Evolutionary conservation across 2,888 invertebrate species (phyloP).

Genomic region (Amblyjoppa proteus): DNA sequence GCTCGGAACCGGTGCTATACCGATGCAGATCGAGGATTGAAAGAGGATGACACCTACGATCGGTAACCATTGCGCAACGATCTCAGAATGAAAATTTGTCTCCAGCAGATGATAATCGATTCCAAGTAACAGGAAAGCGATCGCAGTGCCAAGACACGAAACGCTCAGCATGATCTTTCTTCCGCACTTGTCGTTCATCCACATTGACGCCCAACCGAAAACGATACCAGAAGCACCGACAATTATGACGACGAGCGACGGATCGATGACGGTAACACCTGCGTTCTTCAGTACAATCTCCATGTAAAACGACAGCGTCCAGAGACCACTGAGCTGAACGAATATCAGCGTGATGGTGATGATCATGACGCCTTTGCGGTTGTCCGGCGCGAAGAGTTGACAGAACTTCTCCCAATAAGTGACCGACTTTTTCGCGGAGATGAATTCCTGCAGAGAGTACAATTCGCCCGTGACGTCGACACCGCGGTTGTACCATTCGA

Average conservation of each 20-base stretch:
- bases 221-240: slow-evolving; percentile 66
- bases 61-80: slow-evolving; percentile 74
- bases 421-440: slow-evolving; percentile 54
- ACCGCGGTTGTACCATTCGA: slow-evolving; percentile 75
- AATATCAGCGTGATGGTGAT: slow-evolving; percentile 73
- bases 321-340: slow-evolving; percentile 76
- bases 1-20: slow-evolving; percentile 75
- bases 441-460: slow-evolving; percentile 70
- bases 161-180: slow-evolving; percentile 76
- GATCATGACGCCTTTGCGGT: slow-evolving; percentile 70
- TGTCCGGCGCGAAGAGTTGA: slow-evolving; percentile 62
- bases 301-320: slow-evolving; percentile 74
- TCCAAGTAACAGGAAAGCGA: slow-evolving; percentile 71
- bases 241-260: slow-evolving; percentile 73
- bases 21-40: slow-evolving; percentile 70
- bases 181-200: slow-evolving; percentile 78
- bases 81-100: slow-evolving; percentile 46
- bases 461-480: slow-evolving; percentile 71
- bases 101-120: slow-evolving; percentile 74
- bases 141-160: slow-evolving; percentile 72
- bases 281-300: slow-evolving; percentile 76
- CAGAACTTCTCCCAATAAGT: slow-evolving; percentile 59
- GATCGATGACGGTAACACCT: slow-evolving; percentile 69
- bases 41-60: slow-evolving; percentile 73
- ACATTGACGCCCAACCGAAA: slow-evolving; percentile 65